A percentile compares a stretch with the other conserved stretches of the same genome.
Evolutionary conservation across 2,797 vertebrate species (phyloP).

Genomic region (Enteromius anoplus): DNA sequence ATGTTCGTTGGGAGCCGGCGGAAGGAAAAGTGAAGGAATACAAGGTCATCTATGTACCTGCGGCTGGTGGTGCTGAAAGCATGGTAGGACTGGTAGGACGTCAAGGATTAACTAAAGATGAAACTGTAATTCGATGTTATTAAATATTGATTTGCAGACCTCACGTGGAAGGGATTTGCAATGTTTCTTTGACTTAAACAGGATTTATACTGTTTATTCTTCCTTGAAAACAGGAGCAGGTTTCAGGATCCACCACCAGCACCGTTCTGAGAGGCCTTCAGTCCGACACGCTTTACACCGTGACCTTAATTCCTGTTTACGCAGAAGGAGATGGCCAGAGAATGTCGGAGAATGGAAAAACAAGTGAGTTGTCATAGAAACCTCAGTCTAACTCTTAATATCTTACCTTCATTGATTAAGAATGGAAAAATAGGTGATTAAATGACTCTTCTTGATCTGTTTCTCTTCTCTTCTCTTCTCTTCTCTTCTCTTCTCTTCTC

Average conservation of each 20-base stretch:
- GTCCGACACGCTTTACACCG: conserved; percentile 87
- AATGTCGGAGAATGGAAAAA: conserved; percentile 87
- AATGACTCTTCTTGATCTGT: background rate
- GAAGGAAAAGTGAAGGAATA: conserved; percentile 94
- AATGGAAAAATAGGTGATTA: background rate
- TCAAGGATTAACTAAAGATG: conserved; percentile 6
- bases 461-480: background rate
- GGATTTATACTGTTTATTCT: background rate
- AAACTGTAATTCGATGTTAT: background rate
- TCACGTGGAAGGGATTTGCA: background rate
- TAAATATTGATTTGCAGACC: background rate
- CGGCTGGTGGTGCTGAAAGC: conserved; percentile 81
- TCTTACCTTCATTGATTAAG: background rate
- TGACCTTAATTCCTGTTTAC: conserved; percentile 90
- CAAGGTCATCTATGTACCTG: conserved; percentile 87
- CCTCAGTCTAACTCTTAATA: background rate
- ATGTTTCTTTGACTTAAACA: conserved; percentile 5
- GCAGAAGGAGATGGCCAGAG: conserved; percentile 85
- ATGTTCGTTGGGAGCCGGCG: conserved; percentile 92
- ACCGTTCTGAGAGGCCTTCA: conserved; percentile 84
- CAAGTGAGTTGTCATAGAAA: conserved; percentile 79
- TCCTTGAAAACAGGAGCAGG: conserved; percentile 78
- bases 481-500: too few relatives aligned
- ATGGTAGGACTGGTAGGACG: conserved; percentile 75
- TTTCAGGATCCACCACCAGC: conserved; percentile 85